phyloP scores from a whole-genome alignment of 2,888 invertebrate genomes.

The Sussaba pulchella region DNA sequence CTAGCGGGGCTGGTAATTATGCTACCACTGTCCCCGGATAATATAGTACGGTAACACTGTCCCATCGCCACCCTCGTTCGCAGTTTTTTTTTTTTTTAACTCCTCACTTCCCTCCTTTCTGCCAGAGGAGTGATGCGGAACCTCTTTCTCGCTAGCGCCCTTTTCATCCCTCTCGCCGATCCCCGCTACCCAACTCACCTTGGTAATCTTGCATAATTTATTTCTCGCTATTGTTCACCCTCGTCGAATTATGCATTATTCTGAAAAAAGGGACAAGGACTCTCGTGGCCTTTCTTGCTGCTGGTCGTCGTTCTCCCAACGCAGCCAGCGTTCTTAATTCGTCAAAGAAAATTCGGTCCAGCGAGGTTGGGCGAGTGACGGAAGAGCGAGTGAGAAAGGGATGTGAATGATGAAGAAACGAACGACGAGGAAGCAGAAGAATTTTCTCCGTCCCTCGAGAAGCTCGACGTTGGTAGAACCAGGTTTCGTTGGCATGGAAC shows the following conservation, averaged over 20 bases:
- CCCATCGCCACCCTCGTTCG: constrained; percentile 64
- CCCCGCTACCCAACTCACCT: constrained; percentile 71
- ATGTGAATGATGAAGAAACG: constrained; percentile 12
- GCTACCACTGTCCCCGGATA: constrained; percentile 82
- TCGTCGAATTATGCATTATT: constrained; percentile 81
- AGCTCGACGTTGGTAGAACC: constrained; percentile 22
- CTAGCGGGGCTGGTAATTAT: constrained; percentile 80
- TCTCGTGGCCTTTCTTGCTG: constrained; percentile 37
- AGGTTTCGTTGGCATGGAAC: constrained; percentile 23
- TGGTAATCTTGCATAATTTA: constrained; percentile 84
- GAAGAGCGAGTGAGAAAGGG: constrained; percentile 22
- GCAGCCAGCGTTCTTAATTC: constrained; percentile 75
- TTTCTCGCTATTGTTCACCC: constrained; percentile 82
- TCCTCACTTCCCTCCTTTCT: constrained; percentile 31
- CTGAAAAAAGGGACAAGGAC: constrained; percentile 69
- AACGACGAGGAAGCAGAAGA: constrained; percentile 26
- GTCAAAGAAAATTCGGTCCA: constrained; percentile 76
- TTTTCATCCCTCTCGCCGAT: constrained; percentile 47
- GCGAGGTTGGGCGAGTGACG: constrained; percentile 24
- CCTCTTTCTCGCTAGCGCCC: constrained; percentile 32
- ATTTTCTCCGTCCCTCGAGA: constrained; percentile 40
- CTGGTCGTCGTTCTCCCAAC: constrained; percentile 42
- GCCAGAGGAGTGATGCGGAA: constrained; percentile 15
- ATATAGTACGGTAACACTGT: constrained; percentile 79
- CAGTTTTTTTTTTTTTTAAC: constrained; percentile 36